Evolutionary conservation across 2,113 vertebrate species (phyloP), one percentile per base, ranked within the genome.

Genomic region (Sinocyclocheilus grahami): DNA sequence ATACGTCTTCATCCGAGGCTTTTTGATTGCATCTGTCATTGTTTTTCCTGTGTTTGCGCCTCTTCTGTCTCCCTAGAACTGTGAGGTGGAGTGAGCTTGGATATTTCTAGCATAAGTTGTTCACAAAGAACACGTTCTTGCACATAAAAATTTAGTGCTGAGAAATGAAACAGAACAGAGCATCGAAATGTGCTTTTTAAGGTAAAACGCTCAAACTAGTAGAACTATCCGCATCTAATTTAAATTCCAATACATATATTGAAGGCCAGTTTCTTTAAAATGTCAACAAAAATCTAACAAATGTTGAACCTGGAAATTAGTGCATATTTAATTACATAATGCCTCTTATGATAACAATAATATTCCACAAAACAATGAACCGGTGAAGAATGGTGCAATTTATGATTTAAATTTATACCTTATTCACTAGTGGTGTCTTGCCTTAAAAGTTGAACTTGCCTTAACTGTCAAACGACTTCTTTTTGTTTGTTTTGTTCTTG

Each of bases 11-110:
- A 71, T 71, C 81, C 16, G 46, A 82, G 81, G 39, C 14, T 46
- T 80, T 76, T 48, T 78, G 76, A 78, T 55, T 78, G 76, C 76
- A n/a, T 74, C 71, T 42, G 39, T 74, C 71, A 42, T 42, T 12
- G 67, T 24, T 77, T 30, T 77, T 77, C 24, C 48, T 77, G 75
- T 78, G 24, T 30, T 20, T 27, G 11, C 0, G 10, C 51, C 18
- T 33, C 53, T 78, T 30, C 24, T 39, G 39, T 74, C 37, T 42
- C 37, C 20, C 20, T 22, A n/a, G 4, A 74, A 42, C 71, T 42
- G 42, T 76, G 76, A 55, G 48, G 27, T 78, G 24, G 4, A 30
- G 75, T 55, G n/a, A 75, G 72, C 39, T 75, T 75, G 24, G 2
- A 42, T 75, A 33, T n/a, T 22, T 74, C 20, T 42, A 72, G 16